Conservation (phyloP, 2,888 invertebrate genomes). For the Unio pictorum region DNA sequence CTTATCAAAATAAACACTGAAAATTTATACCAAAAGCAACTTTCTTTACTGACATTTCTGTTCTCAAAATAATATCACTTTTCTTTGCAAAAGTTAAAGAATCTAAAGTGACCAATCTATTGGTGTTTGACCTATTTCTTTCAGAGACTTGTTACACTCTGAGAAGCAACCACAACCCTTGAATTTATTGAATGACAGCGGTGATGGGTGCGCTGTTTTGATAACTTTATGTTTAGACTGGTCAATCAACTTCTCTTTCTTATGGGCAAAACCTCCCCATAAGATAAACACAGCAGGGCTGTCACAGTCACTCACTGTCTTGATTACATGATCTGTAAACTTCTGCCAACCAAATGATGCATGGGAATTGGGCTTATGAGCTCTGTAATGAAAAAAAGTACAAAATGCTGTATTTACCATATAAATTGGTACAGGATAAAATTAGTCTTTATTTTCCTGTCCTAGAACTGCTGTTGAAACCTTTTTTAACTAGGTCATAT, state of each 20-base stretch:
- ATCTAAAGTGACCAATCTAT: slow-evolving; percentile 61
- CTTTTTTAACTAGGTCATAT: too few relatives aligned
- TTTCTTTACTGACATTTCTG: not conserved
- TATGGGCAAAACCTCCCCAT: slow-evolving; percentile 68
- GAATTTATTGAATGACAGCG: slow-evolving; percentile 62
- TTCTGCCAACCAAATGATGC: slow-evolving; percentile 63
- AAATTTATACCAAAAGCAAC: not conserved
- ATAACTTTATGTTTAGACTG: slow-evolving; percentile 52
- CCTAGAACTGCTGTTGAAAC: too few relatives aligned
- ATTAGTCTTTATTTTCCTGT: too few relatives aligned
- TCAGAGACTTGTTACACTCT: slow-evolving; percentile 48
- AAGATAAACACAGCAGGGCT: slow-evolving; percentile 61
- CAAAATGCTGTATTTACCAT: too few relatives aligned
- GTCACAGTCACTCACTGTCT: slow-evolving; percentile 46
- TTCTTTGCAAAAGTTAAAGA: slow-evolving; percentile 4
- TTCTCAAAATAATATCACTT: not conserved
- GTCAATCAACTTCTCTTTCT: slow-evolving; percentile 63
- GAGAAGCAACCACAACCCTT: slow-evolving; percentile 64
- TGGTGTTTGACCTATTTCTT: slow-evolving; percentile 37
- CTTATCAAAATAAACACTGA: not conserved
- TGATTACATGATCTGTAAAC: slow-evolving; percentile 64
- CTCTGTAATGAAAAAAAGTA: slow-evolving; percentile 44
- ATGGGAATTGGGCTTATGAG: slow-evolving; percentile 65
- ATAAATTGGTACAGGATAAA: too few relatives aligned
- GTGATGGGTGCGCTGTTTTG: slow-evolving; percentile 68